phyloP scores from a whole-genome alignment of 2,888 invertebrate species.

The Amblyjoppa fuscipennis region DNA sequence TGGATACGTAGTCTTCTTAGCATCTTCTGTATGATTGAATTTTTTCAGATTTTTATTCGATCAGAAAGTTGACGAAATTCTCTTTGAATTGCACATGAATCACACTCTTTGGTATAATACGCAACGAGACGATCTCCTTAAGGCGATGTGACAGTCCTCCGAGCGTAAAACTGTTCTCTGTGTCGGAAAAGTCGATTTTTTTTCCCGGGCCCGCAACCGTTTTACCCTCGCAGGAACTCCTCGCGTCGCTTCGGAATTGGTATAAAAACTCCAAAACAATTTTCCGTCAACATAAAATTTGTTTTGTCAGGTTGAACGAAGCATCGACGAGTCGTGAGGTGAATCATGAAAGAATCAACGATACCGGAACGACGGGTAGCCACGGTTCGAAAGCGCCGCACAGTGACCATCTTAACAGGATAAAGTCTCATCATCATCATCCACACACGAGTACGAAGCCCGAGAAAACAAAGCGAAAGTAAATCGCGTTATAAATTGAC shows the following conservation, averaged over 20 bases:
- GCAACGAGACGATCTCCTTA: no score
- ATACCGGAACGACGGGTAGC: slow-evolving; percentile 75
- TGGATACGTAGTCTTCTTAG: no score
- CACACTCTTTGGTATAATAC: no score
- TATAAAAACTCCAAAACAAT: background rate
- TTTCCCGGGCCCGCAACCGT: background rate
- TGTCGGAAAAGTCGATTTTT: background rate
- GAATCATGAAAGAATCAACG: slow-evolving; percentile 75
- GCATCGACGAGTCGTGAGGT: slow-evolving; percentile 81
- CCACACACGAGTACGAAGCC: slow-evolving; percentile 79
- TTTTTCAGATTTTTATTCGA: no score
- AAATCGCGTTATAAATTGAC: slow-evolving; percentile 67
- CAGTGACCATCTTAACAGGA: slow-evolving; percentile 77
- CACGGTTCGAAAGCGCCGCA: slow-evolving; percentile 75
- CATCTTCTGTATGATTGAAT: no score
- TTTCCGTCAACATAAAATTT: slow-evolving; percentile 59
- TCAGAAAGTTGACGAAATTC: no score
- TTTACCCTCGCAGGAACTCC: background rate
- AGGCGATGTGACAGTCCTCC: background rate
- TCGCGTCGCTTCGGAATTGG: background rate
- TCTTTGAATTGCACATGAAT: no score
- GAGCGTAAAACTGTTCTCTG: background rate
- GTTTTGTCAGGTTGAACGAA: slow-evolving; percentile 81
- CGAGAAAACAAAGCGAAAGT: slow-evolving; percentile 83
- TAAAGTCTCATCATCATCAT: slow-evolving; percentile 81